Base-by-base conservation (phyloP, 2,797 vertebrate species). In the Spinus olivaceus region DNA sequence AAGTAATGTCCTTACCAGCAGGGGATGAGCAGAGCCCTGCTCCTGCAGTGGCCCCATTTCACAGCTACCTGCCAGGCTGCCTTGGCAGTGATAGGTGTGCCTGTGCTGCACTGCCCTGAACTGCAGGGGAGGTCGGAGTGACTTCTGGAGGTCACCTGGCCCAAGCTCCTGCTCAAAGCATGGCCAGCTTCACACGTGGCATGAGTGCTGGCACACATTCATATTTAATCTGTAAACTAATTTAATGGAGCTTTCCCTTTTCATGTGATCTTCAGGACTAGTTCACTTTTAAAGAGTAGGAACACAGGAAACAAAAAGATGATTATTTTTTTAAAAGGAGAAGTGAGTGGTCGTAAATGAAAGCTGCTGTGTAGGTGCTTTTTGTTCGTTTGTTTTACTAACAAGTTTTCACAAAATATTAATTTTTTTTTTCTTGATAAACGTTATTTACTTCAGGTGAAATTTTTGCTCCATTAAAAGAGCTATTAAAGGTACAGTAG, bases 391-490 rank as follows among this genome's bases (percentile, higher is more conserved):
- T 69, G 7, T 67, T 10, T 51, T 14, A 33, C 4, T 19, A 30
- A n/a, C 2, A 50, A 15, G 9, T 59, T 85, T 84, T 92, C 56
- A 33, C 28, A 21, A 88, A 50, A 3, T 35, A 41, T 82, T 84
- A 61, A 2, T 81, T 73, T 18, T 1, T 19, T 33, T 72, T n/a
- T 20, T 3, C 8, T 21, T 33, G 21, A 46, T 33, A 57, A 50
- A 33, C 80, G 81, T 83, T 97, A 27, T 98, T 97, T 92, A 70
- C 60, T 59, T 96, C 86, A 20, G 90, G 91, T 59, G 94, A 97
- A 57, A 93, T 95, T 87, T 98, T 97, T 86, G 72, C 91, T 61
- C 56, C 80, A 37, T 95, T 95, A 44, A 96, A 97, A 93, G 96
- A 97, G 72, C 81, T 96, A 24, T 59, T 97, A 86, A 97, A 97